A percentile compares a stretch with the other conserved stretches of the same genome.
Conservation (phyloP, 2,113 vertebrate genomes). For the Lathamus discolor region DNA sequence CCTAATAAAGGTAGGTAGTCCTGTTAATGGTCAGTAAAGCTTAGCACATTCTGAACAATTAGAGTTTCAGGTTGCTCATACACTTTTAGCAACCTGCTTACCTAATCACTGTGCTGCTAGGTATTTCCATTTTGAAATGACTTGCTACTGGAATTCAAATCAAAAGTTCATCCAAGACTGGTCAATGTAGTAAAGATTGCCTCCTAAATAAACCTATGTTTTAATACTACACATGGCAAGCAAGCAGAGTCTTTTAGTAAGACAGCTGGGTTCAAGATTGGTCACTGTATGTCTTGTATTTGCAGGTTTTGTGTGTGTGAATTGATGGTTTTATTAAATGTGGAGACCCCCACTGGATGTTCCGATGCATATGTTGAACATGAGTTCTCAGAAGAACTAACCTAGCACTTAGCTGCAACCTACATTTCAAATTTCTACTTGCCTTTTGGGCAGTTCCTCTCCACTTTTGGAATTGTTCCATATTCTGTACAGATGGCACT, state of each 20-base stretch:
- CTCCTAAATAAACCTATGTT: not conserved
- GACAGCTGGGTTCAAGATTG: not conserved
- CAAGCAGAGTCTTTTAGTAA: not conserved
- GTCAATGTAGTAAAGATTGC: not conserved
- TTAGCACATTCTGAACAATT: not conserved
- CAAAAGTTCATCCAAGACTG: not conserved
- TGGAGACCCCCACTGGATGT: not conserved
- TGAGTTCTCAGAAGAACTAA: not conserved
- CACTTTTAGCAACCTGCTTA: not conserved
- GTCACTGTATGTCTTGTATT: not conserved
- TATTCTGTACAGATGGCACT: not conserved
- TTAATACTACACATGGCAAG: not conserved
- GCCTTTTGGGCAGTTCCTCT: not conserved
- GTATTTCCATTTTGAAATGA: not conserved
- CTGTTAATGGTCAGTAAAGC: conserved; percentile 1
- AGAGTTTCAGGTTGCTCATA: not conserved
- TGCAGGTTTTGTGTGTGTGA: not conserved
- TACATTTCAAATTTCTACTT: not conserved
- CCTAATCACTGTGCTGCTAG: not conserved
- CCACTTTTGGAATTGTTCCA: not conserved
- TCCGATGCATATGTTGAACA: not conserved
- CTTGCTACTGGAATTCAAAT: not conserved
- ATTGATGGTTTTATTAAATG: not conserved
- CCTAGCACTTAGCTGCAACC: not conserved
- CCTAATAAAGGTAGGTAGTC: not conserved